phyloP scores from a whole-genome alignment of 2,797 vertebrate species.

The Hylomyscus alleni region DNA sequence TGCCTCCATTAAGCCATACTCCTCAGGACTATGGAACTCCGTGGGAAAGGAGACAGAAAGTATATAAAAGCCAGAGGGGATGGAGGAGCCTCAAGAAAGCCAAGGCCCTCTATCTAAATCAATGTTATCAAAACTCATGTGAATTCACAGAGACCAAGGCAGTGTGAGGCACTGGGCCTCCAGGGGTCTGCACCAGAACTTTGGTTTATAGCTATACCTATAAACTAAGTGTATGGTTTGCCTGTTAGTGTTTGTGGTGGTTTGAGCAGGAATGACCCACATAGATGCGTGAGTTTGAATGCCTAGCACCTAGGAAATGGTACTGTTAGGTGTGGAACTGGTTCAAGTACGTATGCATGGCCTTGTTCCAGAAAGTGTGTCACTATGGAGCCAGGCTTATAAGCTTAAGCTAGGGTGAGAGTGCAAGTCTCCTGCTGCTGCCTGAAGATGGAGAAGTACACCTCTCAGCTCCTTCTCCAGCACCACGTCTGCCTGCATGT shows the following conservation, averaged over 20 bases:
- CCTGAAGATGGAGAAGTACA: neutral
- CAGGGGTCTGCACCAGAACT: neutral
- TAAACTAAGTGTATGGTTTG: neutral
- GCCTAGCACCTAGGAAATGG: neutral
- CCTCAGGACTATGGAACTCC: neutral
- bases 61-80: neutral
- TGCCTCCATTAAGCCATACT: neutral
- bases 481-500: no score
- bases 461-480: no score
- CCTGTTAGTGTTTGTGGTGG: neutral
- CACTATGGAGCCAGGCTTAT: neutral
- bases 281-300: neutral
- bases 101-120: neutral
- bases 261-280: neutral
- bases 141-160: neutral
- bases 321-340: neutral
- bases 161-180: neutral
- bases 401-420: neutral
- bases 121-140: neutral
- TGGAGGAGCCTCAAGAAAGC: neutral
- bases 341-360: neutral
- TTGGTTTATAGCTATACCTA: no score
- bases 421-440: neutral
- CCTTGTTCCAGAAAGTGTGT: neutral
- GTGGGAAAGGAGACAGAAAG: neutral